These are phyloP conservation scores for Chrysomela aeneicollis DNA, from an alignment of 2,888 invertebrate genomes.

Conservation along the genomic window DNA sequence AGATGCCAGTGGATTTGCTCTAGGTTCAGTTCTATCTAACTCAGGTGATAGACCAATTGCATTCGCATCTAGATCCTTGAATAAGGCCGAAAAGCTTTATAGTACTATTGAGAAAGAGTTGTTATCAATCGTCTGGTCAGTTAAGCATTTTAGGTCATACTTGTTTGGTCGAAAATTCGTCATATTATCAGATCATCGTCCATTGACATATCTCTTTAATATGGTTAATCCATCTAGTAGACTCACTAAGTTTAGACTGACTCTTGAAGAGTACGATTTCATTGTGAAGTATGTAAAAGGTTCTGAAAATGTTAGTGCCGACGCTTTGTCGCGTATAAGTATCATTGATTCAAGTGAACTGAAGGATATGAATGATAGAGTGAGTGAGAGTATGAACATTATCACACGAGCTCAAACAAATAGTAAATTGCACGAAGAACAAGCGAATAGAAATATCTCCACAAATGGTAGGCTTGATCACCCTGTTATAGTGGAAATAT, in stretches of 20 bases:
- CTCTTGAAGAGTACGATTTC: slow-evolving; percentile 26
- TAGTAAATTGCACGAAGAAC: background rate
- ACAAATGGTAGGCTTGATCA: background rate
- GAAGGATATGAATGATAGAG: background rate
- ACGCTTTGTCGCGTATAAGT: background rate
- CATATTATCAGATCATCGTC: background rate
- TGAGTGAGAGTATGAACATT: background rate
- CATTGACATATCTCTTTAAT: background rate
- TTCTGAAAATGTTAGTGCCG: background rate
- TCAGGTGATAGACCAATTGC: slow-evolving; percentile 27
- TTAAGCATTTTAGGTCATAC: slow-evolving; percentile 21
- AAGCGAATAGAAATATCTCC: background rate
- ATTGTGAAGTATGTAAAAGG: background rate
- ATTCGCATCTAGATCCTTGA: slow-evolving; percentile 32
- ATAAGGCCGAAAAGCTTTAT: slow-evolving; percentile 21
- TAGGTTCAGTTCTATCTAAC: slow-evolving; percentile 27
- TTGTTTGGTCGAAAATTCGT: slow-evolving; percentile 6
- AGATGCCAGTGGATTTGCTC: slow-evolving; percentile 28
- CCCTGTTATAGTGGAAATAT: background rate
- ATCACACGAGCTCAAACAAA: background rate
- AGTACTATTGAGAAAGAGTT: background rate
- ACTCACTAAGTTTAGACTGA: slow-evolving; percentile 20
- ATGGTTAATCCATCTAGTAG: slow-evolving; percentile 19
- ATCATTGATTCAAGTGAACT: background rate
- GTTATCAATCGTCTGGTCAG: background rate